A percentile compares a stretch with the other conserved stretches of the same genome.
These are phyloP conservation scores for Spodoptera frugiperda DNA, from an alignment of 1,140 invertebrate species.

Conservation along the genomic window DNA sequence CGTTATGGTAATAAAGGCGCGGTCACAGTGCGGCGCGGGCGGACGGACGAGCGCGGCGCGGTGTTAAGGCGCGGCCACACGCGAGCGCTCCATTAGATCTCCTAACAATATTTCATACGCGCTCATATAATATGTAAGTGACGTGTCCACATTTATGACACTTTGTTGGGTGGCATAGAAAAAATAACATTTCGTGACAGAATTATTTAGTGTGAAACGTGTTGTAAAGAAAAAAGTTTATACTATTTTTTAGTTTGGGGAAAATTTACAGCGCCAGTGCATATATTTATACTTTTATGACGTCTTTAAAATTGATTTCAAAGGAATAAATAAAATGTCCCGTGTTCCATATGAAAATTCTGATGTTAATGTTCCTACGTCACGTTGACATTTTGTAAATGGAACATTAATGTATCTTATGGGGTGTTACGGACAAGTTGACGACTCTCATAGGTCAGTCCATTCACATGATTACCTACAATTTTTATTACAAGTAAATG, in stretches of 20 bases:
- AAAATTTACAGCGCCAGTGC: conserved; percentile 30
- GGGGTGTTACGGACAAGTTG: conserved; percentile 2
- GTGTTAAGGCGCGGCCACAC: conserved; percentile 72
- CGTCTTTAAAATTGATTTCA: conserved; percentile 43
- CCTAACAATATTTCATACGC: conserved; percentile 73
- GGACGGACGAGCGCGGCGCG: conserved; percentile 35
- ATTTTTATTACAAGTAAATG: neutral
- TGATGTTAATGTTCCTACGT: conserved; percentile 32
- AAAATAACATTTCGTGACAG: conserved; percentile 65
- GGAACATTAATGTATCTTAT: conserved; percentile 7
- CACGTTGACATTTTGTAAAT: neutral
- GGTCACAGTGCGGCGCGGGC: conserved; percentile 61
- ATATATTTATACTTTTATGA: conserved; percentile 47
- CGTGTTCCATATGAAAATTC: conserved; percentile 7
- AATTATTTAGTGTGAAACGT: conserved; percentile 64
- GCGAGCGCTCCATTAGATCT: conserved; percentile 76
- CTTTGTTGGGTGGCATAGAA: conserved; percentile 69
- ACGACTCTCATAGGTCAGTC: neutral
- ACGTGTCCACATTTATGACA: conserved; percentile 76
- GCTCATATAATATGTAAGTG: conserved; percentile 80
- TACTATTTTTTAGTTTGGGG: conserved; percentile 39
- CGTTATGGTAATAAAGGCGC: conserved; percentile 61
- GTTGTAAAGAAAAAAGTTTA: conserved; percentile 56
- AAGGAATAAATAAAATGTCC: conserved; percentile 37
- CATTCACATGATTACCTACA: neutral